These are phyloP conservation scores for Coenobita brevimanus DNA, from an alignment of 1,140 invertebrate genomes.

Conservation along the genomic window DNA sequence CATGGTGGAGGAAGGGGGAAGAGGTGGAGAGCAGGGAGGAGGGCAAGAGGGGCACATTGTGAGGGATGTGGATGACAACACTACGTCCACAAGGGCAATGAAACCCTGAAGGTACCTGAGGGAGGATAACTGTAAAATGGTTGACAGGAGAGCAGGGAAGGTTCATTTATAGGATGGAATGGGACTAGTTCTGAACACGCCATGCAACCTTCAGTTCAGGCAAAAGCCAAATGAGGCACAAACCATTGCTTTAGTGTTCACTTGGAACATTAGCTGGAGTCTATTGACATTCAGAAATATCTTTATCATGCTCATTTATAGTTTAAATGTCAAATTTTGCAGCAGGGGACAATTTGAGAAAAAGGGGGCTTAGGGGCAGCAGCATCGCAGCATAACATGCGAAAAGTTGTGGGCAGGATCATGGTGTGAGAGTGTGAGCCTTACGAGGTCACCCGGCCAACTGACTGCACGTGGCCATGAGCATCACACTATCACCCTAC, in stretches of 20 bases:
- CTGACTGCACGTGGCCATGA: neutral
- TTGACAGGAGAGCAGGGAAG: neutral
- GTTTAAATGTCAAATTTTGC: conserved; percentile 53
- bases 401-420: conserved; percentile 35
- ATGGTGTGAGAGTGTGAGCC: conserved; percentile 12
- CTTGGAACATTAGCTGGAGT: conserved; percentile 33
- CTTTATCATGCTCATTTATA: conserved; percentile 58
- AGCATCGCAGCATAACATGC: conserved; percentile 58
- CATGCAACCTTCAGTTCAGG: conserved; percentile 63
- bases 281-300: conserved; percentile 58
- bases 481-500: conserved; percentile 8
- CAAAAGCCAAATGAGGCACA: conserved; percentile 60
- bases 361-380: conserved; percentile 44
- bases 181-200: conserved; percentile 42
- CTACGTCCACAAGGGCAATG: neutral
- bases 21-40: neutral
- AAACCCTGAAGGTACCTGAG: neutral
- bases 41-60: neutral
- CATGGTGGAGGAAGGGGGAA: neutral
- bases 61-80: conserved; percentile 1
- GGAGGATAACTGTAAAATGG: neutral
- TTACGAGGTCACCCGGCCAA: neutral
- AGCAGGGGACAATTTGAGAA: conserved; percentile 49
- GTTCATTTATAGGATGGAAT: neutral
- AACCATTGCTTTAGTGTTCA: conserved; percentile 59